Conservation (phyloP, 2,888 invertebrate species). For the Conus canariensis region DNA sequence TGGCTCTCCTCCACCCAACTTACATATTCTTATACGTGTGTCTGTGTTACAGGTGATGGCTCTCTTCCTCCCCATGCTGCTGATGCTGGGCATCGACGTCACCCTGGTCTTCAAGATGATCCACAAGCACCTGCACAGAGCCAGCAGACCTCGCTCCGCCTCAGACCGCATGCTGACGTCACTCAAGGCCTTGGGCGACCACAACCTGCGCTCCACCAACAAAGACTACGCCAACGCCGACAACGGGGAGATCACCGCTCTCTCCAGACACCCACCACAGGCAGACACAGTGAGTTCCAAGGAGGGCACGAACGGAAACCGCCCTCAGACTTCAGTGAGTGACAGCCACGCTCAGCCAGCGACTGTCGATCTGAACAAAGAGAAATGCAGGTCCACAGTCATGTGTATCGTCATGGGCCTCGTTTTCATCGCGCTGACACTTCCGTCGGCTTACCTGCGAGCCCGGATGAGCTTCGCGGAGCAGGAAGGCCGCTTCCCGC, state of each 20-base stretch:
- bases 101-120: slow-evolving; percentile 25
- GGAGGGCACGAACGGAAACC: background rate
- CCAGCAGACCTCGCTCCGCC: slow-evolving; percentile 5
- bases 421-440: slow-evolving; percentile 46
- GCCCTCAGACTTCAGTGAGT: background rate
- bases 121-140: no score
- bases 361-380: slow-evolving; percentile 44
- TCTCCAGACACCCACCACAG: background rate
- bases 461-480: slow-evolving; percentile 43
- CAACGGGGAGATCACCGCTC: slow-evolving; percentile 31
- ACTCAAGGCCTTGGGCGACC: slow-evolving; percentile 14
- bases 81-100: slow-evolving; percentile 30
- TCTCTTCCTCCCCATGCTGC: slow-evolving; percentile 7
- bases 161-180: slow-evolving; percentile 27
- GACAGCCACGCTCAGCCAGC: background rate
- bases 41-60: background rate
- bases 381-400: slow-evolving; percentile 43
- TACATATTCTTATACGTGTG: no score
- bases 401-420: slow-evolving; percentile 50
- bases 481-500: slow-evolving; percentile 1
- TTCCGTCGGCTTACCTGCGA: slow-evolving; percentile 49
- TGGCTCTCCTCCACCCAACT: no score
- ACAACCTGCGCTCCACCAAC: slow-evolving; percentile 21
- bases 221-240: slow-evolving; percentile 30
- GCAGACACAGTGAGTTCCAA: background rate